Evolutionary conservation across 2,888 invertebrate species (phyloP), one percentile per base, ranked within the genome.

Genomic region (Mechanitis messenoides): DNA sequence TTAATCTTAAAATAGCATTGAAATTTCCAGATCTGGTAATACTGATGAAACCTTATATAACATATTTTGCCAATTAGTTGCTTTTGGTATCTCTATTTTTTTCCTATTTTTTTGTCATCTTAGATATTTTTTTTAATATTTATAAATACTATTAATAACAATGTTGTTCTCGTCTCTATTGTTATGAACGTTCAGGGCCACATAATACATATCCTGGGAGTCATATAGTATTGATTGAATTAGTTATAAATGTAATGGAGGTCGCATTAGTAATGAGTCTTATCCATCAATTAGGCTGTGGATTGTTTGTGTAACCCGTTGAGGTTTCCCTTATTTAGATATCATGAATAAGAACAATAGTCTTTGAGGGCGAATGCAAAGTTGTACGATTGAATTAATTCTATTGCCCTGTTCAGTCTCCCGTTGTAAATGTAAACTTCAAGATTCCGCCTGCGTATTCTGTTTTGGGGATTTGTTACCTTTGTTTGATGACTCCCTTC

Each of bases 341-440:
- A 78, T 78, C 76, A 77, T 76, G 79, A 83, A 83, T 79, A 73
- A 81, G 78, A 82, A 84, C 85, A 84, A 85, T 83, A 79, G 83
- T 80, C 80, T 84, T 83, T 78, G 77, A 76, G 76, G 78, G 75
- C 80, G 81, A 83, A 85, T 83, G 81, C 80, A 82, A 85, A 86
- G 81, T 85, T 83, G 75, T 75, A 76, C 71, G 81, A 88, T 88
- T 85, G 86, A 87, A 87, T 89, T 89, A 89, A 87, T 88, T 88
- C 83, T 83, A 88, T 86, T 79, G 84, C 84, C 80, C 75, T 79
- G 83, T 85, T 85, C 82, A 76, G 76, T 78, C 75, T 78, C 73
- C 76, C 74, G 78, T 77, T 81, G 80, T 83, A 81, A 84, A 84
- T 83, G 83, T 84, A 77, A 81, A 83, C 79, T 84, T 85, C 79